Evolutionary conservation across 2,888 invertebrate species (phyloP), one percentile per base, ranked within the genome.

Genomic region (Automeris io): DNA sequence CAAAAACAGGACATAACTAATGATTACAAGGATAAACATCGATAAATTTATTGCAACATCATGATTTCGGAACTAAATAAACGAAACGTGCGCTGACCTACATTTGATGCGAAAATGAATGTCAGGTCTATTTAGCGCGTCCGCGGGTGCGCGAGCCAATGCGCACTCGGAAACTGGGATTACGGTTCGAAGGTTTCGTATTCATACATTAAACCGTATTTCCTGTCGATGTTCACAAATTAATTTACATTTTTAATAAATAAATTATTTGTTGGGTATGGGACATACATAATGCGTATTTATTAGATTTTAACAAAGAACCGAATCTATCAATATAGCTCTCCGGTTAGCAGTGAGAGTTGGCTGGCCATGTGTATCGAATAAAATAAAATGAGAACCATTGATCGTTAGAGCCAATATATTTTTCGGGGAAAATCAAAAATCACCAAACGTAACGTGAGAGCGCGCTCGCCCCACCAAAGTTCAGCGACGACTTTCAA

Each of bases 91-190:
- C 42, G 47, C 43, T 61, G 76, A 70, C 77, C 74, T 61, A 77
- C 49, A 65, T 72, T 64, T 68, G 62, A 73, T 71, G 76, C 63
- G 62, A 67, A 71, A 70, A 67, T 60, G 63, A 73, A 71, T 77
- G 79, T 70, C 73, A 71, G 64, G 67, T 75, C 76, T 77, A 73
- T 76, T 70, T 62, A 64, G 61, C 64, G 57, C n/a, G n/a, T n/a
- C n/a, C n/a, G n/a, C 54, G 51, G 57, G 49, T 42, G 54, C 47
- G 57, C 54, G 43, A 48, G 48, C 47, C 57, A 52, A 44, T 50
- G 50, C 41, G 40, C 55, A 51, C 55, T 60, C 53, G 46, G 49
- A 56, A 43, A 69, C 70, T 69, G 57, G 56, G 45, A 37, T 53
- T 45, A 48, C 41, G 41, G 12, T 41, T 26, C 25, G 40, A 45